Base-by-base conservation (phyloP, 2,113 vertebrate species). In the Atrichornis clamosus region DNA sequence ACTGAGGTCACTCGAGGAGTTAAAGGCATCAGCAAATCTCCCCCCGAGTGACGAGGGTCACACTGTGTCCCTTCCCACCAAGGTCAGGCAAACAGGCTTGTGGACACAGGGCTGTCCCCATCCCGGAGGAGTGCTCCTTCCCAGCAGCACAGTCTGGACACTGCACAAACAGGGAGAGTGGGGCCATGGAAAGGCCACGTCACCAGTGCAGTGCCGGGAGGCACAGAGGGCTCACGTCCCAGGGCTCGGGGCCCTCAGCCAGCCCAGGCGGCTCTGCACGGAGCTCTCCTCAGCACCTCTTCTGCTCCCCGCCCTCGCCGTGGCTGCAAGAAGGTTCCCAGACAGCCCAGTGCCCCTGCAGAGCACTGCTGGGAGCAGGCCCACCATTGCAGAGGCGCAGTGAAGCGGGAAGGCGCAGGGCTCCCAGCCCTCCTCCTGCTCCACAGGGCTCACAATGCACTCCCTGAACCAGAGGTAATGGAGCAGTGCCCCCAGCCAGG, bases 161-260 rank as follows among this genome's bases (percentile, higher is more conserved):
- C 42, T 6, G 32, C 28, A 59, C 74, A 22, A 39, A 55, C 10
- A 53, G 20, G 64, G 19, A 6, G 7, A 2, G 49, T 2, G 9
- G 50, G 35, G 62, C 41, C 41, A 19, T 1, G 12, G 19, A 39
- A 47, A 21, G 19, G n/a, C 60, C 46, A 39, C 2, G 0, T 32
- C 0, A 1, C 59, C 41, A 3, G 10, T 1, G 4, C 47, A 46
- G 67, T 1, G 0, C 56, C 3, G 0, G 15, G 28, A 23, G 0
- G 13, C 79, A 72, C 2, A 0, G 2, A 52, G 37, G 24, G 27
- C 30, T 60, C 1, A 0, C 4, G n/a, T 27, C 24, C 39, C 1
- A 0, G 1, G 0, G 12, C 44, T 27, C 1, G 0, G 63, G n/a
- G 23, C 37, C 35, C 26, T 1, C 1, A 0, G 16, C 39, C 58